Evolutionary conservation across 2,113 vertebrate genomes (phyloP).

Genomic region (Propithecus coquereli): DNA sequence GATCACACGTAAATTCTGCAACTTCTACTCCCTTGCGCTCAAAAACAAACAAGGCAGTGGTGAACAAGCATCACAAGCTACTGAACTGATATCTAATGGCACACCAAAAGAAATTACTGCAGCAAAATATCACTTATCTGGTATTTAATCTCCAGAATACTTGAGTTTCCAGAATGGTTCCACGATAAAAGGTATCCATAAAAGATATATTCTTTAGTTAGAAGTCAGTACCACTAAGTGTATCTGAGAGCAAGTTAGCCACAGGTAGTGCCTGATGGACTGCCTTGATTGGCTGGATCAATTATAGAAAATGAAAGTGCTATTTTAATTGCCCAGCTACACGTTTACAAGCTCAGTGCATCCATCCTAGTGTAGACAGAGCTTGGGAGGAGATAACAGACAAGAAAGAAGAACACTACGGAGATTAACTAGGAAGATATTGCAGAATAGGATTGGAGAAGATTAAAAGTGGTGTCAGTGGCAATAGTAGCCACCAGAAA

Average conservation of each 20-base stretch:
- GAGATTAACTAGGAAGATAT: neutral
- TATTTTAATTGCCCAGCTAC: neutral
- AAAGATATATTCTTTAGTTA: neutral
- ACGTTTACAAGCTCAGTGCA: neutral
- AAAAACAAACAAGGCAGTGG: conserved; percentile 39
- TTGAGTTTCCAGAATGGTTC: neutral
- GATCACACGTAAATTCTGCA: conserved; percentile 79
- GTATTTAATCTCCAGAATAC: neutral
- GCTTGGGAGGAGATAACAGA: neutral
- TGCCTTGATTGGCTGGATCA: neutral
- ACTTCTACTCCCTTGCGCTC: conserved; percentile 42
- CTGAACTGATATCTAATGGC: neutral
- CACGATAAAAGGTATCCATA: neutral
- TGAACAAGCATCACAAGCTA: neutral
- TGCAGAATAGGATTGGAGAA: neutral
- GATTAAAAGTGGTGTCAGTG: neutral
- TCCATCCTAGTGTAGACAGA: neutral
- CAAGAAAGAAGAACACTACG: neutral
- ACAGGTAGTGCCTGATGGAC: neutral
- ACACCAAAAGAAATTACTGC: neutral
- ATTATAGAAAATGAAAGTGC: neutral
- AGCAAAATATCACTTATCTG: neutral
- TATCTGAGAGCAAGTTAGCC: neutral
- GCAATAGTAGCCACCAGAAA: neutral
- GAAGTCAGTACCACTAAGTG: neutral